Evolutionary conservation across 2,888 invertebrate genomes (phyloP), one percentile per base, ranked within the genome.

Genomic region (Cephus runcator): DNA sequence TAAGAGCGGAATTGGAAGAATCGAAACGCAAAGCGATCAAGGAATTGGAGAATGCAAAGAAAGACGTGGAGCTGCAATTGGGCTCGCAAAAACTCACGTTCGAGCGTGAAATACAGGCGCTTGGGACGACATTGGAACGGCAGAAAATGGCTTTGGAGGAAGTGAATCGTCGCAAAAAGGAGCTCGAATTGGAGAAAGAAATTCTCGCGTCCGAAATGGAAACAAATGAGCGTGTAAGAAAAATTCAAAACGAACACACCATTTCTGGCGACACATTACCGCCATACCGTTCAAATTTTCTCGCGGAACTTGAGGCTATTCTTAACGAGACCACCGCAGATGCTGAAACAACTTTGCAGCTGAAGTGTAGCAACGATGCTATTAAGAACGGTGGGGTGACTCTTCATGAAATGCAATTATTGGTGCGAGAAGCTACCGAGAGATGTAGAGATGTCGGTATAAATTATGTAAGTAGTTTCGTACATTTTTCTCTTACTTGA

Each of bases 291-390:
- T 92, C 93, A 1, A 93, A 93, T 85, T 94, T 94, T 84, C 85
- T 93, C 33, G 90, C 93, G 87, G 92, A 93, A 85, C 86, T 94
- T 2, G 92, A 93, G 86, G 91, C 88, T 76, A 91, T 93, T 77
- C 86, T 93, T 56, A 92, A 89, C 40, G 90, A 89, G 79, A 89
- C 85, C n/a, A 88, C 90, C 4, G 87, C 88, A 0, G 87, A 87
- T 36, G 86, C 83, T 2, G 89, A 91, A 78, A 86, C 83, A 34
- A 90, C 88, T 0, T 83, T 91, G 30, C 85, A 86, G 12, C 86
- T 88, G 77, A 88, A 88, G 81, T 82, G 85, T 30, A 89, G 86
- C 75, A 76, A 85, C 40, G 88, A 89, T 30, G 85, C 87, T 4
- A 89, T 89, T 78, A 87, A 84, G 56, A 84, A 86, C 1, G 89